Percentiles rank a stretch among this genome's conserved stretches.
phyloP scores from a whole-genome alignment of 2,888 invertebrate species.

The Apotomis capreana region DNA sequence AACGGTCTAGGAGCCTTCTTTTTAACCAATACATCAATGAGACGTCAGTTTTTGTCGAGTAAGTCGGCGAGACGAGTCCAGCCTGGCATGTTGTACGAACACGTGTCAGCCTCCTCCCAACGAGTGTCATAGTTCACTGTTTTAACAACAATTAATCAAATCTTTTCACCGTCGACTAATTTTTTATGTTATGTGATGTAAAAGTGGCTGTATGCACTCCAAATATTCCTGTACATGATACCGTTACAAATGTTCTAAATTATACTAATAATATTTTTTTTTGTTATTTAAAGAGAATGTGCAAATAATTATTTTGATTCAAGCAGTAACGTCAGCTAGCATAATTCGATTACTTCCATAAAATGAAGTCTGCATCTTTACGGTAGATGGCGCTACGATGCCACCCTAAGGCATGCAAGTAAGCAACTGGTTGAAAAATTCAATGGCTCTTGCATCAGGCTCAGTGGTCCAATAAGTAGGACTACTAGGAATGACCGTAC shows the following conservation, averaged over 20 bases:
- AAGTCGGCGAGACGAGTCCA: conserved; percentile 48
- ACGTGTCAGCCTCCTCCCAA: conserved; percentile 56
- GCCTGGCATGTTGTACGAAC: conserved; percentile 61
- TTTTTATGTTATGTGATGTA: conserved; percentile 47
- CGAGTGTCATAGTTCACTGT: conserved; percentile 77
- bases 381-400: no score
- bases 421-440: no score
- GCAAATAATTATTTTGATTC: not conserved
- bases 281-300: not conserved
- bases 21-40: conserved; percentile 76
- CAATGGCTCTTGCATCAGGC: no score
- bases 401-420: no score
- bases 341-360: no score
- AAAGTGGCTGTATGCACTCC: not conserved
- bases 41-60: conserved; percentile 71
- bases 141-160: conserved; percentile 72
- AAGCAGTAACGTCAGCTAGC: not conserved
- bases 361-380: no score
- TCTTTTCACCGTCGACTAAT: conserved; percentile 57
- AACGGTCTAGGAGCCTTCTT: conserved; percentile 68
- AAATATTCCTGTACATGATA: not conserved
- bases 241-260: not conserved
- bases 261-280: not conserved
- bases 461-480: no score
- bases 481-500: no score